These are phyloP conservation scores for Dendrophyllia cribrosa DNA, from an alignment of 64 coral and sea anemone species.

Conservation along the genomic window DNA sequence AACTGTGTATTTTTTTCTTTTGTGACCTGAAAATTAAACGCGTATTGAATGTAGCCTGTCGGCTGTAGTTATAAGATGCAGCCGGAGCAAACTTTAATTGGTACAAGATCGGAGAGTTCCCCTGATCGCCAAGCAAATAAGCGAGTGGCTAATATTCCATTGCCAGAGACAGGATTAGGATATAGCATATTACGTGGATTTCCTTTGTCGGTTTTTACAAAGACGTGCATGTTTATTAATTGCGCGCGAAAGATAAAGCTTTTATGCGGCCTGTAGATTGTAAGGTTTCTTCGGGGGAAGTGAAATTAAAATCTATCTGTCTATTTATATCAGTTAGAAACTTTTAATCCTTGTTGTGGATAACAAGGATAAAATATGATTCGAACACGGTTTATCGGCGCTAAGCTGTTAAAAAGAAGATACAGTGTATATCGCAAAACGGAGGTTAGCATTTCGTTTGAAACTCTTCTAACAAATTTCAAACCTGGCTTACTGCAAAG, in stretches of 20 bases:
- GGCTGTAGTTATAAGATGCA: background rate
- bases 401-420: background rate
- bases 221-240: background rate
- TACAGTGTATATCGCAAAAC: background rate
- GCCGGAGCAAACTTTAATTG: background rate
- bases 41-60: background rate
- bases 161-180: background rate
- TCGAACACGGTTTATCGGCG: background rate
- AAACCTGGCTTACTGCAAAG: too few species aligned
- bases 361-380: background rate
- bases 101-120: background rate
- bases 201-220: slow-evolving; percentile 17
- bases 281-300: background rate
- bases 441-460: background rate
- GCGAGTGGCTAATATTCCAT: background rate
- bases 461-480: background rate
- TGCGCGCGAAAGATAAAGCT: background rate
- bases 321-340: background rate
- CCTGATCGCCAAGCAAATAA: background rate
- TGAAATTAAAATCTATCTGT: background rate
- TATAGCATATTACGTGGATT: background rate
- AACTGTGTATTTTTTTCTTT: background rate
- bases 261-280: background rate
- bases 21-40: background rate
- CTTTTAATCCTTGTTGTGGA: background rate